These are phyloP conservation scores for Drosophila atripex DNA, from an alignment of 2,888 invertebrate genomes.

Conservation along the genomic window DNA sequence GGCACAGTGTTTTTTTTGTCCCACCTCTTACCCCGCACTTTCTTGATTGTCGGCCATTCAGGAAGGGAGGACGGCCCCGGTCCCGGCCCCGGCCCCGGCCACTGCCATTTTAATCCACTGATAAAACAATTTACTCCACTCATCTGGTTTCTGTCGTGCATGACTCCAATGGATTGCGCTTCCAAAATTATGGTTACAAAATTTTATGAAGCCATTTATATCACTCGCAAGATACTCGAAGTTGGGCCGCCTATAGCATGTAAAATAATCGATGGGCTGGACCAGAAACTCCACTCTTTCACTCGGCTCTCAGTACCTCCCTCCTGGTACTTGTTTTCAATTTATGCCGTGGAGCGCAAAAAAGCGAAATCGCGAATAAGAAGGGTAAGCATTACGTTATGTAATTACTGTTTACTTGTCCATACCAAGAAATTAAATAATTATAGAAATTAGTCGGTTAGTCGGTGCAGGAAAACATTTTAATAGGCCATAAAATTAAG, in stretches of 20 bases:
- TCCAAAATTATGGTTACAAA: constrained; percentile 73
- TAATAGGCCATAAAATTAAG: constrained; percentile 28
- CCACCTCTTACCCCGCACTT: constrained; percentile 24
- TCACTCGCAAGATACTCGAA: constrained; percentile 65
- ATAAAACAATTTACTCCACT: constrained; percentile 65
- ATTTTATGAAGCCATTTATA: constrained; percentile 81
- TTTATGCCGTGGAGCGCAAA: constrained; percentile 36
- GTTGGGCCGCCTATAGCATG: constrained; percentile 42
- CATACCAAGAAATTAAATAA: constrained; percentile 55
- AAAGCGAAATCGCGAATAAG: constrained; percentile 18
- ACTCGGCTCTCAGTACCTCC: constrained; percentile 24
- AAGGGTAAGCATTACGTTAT: constrained; percentile 25
- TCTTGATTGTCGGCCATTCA: constrained; percentile 46
- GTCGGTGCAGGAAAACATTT: constrained; percentile 4
- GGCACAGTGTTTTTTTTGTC: constrained; percentile 13
- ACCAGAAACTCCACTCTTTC: constrained; percentile 18
- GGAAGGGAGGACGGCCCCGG: not conserved
- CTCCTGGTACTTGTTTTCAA: constrained; percentile 63
- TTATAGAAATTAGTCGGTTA: constrained; percentile 57
- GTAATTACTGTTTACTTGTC: constrained; percentile 42
- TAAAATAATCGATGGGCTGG: constrained; percentile 42
- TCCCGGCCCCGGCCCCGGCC: too few species aligned
- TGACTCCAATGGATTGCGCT: constrained; percentile 4
- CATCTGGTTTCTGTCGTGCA: constrained; percentile 2
- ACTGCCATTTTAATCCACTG: constrained; percentile 54